Evolutionary conservation across 2,113 vertebrate genomes (phyloP).

Genomic region (Hippocampus comes): DNA sequence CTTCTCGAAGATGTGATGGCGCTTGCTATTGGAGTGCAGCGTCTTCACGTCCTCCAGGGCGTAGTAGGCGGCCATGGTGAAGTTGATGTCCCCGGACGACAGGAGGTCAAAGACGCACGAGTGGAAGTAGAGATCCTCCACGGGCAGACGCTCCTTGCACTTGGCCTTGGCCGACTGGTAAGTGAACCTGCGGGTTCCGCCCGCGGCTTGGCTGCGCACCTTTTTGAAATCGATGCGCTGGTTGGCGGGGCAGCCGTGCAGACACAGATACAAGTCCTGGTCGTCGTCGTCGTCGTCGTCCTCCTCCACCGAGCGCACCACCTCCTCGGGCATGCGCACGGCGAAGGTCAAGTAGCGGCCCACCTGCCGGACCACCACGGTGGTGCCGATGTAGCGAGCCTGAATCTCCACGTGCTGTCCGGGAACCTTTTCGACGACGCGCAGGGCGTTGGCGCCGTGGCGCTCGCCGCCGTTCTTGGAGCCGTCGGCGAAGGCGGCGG

Average conservation of each 20-base stretch:
- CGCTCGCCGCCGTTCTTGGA: conserved; percentile 92
- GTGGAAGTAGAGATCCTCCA: conserved; percentile 96
- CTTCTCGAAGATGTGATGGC: conserved; percentile 86
- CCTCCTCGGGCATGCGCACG: conserved; percentile 91
- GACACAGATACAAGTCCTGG: conserved; percentile 93
- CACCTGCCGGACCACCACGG: conserved; percentile 92
- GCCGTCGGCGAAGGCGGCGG: conserved; percentile 87
- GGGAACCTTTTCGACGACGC: conserved; percentile 87
- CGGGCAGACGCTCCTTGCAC: conserved; percentile 90
- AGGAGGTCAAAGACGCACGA: conserved; percentile 96
- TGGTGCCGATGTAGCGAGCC: conserved; percentile 94
- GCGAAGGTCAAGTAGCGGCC: conserved; percentile 95
- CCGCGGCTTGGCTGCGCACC: conserved; percentile 62
- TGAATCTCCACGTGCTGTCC: conserved; percentile 96
- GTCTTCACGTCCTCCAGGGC: conserved; percentile 93
- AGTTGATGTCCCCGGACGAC: conserved; percentile 92
- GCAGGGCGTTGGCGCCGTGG: conserved; percentile 86
- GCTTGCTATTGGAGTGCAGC: conserved; percentile 92
- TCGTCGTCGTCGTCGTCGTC: conserved; percentile 66
- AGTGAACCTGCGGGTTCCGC: conserved; percentile 72
- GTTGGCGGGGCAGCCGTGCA: conserved; percentile 87
- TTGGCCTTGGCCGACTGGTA: conserved; percentile 83
- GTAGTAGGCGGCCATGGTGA: conserved; percentile 96
- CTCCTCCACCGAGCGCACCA: conserved; percentile 88
- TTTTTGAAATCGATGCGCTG: conserved; percentile 89